These are phyloP conservation scores for Promerops cafer DNA, from an alignment of 2,113 vertebrate species.

Conservation along the genomic window DNA sequence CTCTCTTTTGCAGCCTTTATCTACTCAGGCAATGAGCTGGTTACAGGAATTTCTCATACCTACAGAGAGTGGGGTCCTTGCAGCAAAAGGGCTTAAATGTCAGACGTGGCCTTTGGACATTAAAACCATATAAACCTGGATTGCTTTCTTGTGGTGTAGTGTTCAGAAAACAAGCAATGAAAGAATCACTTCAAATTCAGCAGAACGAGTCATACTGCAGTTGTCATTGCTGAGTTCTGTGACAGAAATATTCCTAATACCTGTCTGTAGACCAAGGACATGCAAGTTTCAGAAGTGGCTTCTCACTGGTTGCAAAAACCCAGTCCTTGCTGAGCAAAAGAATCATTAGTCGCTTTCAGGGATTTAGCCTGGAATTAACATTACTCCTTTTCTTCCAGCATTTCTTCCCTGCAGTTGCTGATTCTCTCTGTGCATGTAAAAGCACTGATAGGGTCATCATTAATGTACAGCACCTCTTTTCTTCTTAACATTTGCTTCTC, in stretches of 20 bases:
- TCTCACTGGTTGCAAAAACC: neutral
- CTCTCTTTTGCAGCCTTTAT: neutral
- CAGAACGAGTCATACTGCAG: neutral
- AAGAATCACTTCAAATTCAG: neutral
- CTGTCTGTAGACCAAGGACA: neutral
- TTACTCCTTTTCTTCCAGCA: neutral
- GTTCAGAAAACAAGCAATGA: neutral
- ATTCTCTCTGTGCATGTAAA: neutral
- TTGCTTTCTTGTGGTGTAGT: neutral
- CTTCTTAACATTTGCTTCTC: neutral
- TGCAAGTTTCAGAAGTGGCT: neutral
- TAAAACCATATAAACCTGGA: neutral
- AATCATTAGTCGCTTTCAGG: neutral
- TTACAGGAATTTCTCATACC: neutral
- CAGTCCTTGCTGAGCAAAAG: neutral
- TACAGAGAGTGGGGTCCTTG: neutral
- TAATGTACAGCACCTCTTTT: neutral
- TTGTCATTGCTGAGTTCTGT: neutral
- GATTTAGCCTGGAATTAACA: neutral
- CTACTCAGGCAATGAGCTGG: neutral
- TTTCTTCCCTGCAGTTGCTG: neutral
- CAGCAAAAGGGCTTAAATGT: neutral
- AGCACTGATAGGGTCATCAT: neutral
- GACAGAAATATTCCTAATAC: neutral
- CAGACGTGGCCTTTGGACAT: neutral